phyloP scores from a whole-genome alignment of 2,113 vertebrate genomes.

The Oreotrochilus melanogaster region DNA sequence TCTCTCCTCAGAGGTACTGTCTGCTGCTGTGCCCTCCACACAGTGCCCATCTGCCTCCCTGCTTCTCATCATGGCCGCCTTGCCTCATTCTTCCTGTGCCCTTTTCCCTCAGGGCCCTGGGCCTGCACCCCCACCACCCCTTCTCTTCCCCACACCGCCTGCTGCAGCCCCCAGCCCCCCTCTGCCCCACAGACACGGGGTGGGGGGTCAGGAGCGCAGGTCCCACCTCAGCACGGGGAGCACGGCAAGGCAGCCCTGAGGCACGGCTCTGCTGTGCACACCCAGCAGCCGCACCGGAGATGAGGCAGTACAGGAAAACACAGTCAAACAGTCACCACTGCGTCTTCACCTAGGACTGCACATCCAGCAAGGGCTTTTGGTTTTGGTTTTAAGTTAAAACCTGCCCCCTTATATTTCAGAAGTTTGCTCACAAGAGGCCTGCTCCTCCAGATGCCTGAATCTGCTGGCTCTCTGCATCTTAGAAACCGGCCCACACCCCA shows the following conservation, averaged over 20 bases:
- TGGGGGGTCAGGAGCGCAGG: background rate
- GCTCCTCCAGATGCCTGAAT: background rate
- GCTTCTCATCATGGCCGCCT: background rate
- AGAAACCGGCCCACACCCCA: background rate
- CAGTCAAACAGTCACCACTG: background rate
- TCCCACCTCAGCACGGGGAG: background rate
- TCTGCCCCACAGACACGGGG: accelerated
- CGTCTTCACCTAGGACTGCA: accelerated
- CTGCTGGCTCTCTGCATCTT: background rate
- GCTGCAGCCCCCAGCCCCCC: accelerated
- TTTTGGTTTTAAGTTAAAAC: background rate
- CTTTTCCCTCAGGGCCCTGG: background rate
- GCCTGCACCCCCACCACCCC: accelerated
- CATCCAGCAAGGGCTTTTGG: background rate
- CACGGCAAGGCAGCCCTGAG: accelerated
- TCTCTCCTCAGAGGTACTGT: background rate
- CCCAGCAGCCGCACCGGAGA: accelerated
- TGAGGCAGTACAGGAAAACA: background rate
- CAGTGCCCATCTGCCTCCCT: accelerated
- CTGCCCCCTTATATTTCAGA: background rate
- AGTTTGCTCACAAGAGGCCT: accelerated
- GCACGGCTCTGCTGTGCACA: accelerated
- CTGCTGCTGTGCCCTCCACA: accelerated
- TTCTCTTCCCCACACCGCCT: background rate
- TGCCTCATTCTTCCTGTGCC: accelerated